Percentiles rank a stretch among this genome's conserved stretches.
phyloP scores from a whole-genome alignment of 2,888 invertebrate species.

The Cephus pulcher region DNA sequence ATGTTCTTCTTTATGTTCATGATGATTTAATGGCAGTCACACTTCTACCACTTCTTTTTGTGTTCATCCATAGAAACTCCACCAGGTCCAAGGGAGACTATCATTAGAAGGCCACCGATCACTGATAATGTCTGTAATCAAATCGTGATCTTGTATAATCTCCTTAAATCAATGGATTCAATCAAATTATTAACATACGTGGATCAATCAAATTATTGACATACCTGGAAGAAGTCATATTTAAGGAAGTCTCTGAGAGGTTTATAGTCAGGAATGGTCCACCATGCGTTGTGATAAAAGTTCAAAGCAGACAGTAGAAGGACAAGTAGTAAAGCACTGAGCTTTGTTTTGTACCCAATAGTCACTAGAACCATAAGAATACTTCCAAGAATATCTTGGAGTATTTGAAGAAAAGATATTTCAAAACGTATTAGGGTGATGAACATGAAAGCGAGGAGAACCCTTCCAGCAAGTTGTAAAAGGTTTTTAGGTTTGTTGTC shows the following conservation, averaged over 20 bases:
- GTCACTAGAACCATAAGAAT: constrained; percentile 96
- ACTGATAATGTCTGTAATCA: constrained; percentile 93
- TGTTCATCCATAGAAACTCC: constrained; percentile 99
- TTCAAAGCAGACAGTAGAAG: constrained; percentile 89
- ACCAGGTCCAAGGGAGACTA: constrained; percentile 97
- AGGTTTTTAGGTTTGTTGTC: constrained; percentile 98
- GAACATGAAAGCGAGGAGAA: constrained; percentile 98
- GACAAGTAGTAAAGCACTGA: constrained; percentile 95
- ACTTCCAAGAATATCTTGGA: constrained; percentile 93
- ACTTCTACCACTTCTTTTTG: constrained; percentile 95
- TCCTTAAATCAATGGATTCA: not conserved
- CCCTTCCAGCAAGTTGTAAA: constrained; percentile 94
- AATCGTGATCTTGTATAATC: constrained; percentile 2
- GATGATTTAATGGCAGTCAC: constrained; percentile 31
- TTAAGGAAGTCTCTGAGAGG: constrained; percentile 99
- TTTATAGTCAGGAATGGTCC: constrained; percentile 94
- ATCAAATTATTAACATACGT: not conserved
- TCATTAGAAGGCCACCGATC: constrained; percentile 97
- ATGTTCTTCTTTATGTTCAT: constrained; percentile 33
- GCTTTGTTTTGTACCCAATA: constrained; percentile 98
- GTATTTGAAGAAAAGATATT: constrained; percentile 87
- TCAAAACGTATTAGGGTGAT: constrained; percentile 95
- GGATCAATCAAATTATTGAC: not conserved
- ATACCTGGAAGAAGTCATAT: constrained; percentile 99
- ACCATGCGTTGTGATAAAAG: constrained; percentile 98